Conservation (phyloP, 92 coral and sea anemone species). For the Palythoa caribaeorum region DNA sequence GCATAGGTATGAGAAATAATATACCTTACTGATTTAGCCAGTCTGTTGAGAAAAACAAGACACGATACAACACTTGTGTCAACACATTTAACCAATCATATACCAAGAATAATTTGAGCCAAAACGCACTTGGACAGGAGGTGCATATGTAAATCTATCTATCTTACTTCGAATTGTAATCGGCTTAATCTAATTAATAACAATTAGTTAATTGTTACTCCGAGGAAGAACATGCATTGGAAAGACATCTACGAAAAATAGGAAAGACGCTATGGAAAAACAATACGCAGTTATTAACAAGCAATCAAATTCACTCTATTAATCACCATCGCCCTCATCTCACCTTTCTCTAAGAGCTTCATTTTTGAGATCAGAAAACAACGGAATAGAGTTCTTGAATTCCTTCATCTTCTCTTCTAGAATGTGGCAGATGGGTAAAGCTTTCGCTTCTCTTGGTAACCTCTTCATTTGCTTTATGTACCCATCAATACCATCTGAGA, state of each 20-base stretch:
- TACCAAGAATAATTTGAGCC: too few relatives aligned
- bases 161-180: too few relatives aligned
- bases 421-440: constrained; percentile 90
- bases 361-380: constrained; percentile 96
- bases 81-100: too few relatives aligned
- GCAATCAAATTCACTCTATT: neutral
- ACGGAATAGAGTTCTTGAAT: constrained; percentile 97
- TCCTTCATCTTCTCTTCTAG: constrained; percentile 99
- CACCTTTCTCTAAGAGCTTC: constrained; percentile 99
- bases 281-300: neutral
- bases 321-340: neutral
- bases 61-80: too few relatives aligned
- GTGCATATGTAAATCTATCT: too few relatives aligned
- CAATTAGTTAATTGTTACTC: too few relatives aligned
- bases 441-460: constrained; percentile 96
- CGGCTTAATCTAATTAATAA: too few relatives aligned
- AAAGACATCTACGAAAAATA: neutral
- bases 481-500: constrained; percentile 97
- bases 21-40: too few relatives aligned
- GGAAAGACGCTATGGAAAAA: neutral
- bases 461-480: constrained; percentile 90
- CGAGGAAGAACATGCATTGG: too few relatives aligned
- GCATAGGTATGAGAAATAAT: too few relatives aligned
- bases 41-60: too few relatives aligned
- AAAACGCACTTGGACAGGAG: too few relatives aligned